Evolutionary conservation across 2,888 invertebrate genomes (phyloP).

Genomic region (Drosophila incognita): DNA sequence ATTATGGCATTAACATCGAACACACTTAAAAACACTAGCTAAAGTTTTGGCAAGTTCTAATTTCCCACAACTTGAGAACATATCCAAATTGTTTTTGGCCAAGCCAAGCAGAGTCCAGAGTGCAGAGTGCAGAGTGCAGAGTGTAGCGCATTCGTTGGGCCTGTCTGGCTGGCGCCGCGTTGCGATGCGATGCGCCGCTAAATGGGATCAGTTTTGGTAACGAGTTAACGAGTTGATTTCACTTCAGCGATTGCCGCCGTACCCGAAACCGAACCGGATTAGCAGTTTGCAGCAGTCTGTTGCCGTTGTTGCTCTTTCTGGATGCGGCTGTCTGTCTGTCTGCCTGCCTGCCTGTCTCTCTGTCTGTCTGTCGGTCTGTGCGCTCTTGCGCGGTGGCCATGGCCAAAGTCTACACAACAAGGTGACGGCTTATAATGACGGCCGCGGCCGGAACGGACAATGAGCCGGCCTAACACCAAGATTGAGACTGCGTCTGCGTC

Average conservation of each 20-base stretch:
- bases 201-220: slow-evolving; percentile 82
- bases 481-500: slow-evolving; percentile 3
- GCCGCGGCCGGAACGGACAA: slow-evolving; percentile 67
- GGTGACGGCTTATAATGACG: slow-evolving; percentile 82
- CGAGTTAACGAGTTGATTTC: slow-evolving; percentile 84
- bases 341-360: slow-evolving; percentile 37
- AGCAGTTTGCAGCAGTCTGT: slow-evolving; percentile 56
- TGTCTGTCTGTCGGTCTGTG: slow-evolving; percentile 46
- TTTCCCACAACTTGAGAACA: background rate
- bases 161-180: slow-evolving; percentile 65
- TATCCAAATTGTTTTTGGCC: background rate
- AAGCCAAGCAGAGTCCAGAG: background rate
- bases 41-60: background rate
- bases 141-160: slow-evolving; percentile 47
- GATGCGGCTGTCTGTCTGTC: slow-evolving; percentile 37
- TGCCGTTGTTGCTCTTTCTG: slow-evolving; percentile 30
- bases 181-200: slow-evolving; percentile 81
- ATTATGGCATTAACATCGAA: background rate
- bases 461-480: slow-evolving; percentile 35
- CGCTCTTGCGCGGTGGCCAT: slow-evolving; percentile 69
- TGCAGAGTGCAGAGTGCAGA: slow-evolving; percentile 8
- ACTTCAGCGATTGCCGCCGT: slow-evolving; percentile 82
- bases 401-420: slow-evolving; percentile 82
- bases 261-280: slow-evolving; percentile 64
- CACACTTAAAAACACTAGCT: background rate